Evolutionary conservation across 2,797 vertebrate species (phyloP), one percentile per base, ranked within the genome.

Genomic region (Amniataba percoides): DNA sequence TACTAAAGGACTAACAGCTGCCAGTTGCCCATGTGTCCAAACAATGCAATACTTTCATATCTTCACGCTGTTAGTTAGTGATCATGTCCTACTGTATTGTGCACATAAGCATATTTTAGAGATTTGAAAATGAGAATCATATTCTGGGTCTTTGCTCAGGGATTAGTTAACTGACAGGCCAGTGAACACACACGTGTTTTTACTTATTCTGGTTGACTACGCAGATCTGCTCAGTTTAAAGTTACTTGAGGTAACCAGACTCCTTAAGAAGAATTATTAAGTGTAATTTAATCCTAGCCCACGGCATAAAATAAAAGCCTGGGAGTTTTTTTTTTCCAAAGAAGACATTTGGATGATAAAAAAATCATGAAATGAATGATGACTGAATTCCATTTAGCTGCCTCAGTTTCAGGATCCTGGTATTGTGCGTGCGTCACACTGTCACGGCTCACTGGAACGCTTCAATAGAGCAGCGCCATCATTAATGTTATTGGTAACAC

Each of bases 401-500:
- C 58, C 43, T 64, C 0, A n/a, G 31, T 78, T 60, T 71, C 8
- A 27, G 46, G 15, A 19, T 64, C 4, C 6, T 51, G n/a, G 5
- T 19, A 4, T 21, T 53, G 4, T 36, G 2, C 27, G 25, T 18
- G 53, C 34, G 7, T 63, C 51, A 52, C 16, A 14, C 31, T 65
- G 6, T 58, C 49, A 55, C 13, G n/a, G 43, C 42, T 46, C 48
- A 45, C 51, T 16, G 19, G 31, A 53, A 59, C 34, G 43, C 43
- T 45, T 21, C 18, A 46, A 53, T 36, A 16, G 16, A 71, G 11
- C n/a, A 1, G 21, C 13, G 27, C 34, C 13, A 43, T 62, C 1
- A 5, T 52, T 57, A 55, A 36, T 43, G 18, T 80, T 64, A 58
- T 73, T 61, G 57, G n/a, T 57, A 58, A 70, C 73, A 72, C n/a